Conservation (phyloP, 2,888 invertebrate species). For the Charanyca ferruginea region DNA sequence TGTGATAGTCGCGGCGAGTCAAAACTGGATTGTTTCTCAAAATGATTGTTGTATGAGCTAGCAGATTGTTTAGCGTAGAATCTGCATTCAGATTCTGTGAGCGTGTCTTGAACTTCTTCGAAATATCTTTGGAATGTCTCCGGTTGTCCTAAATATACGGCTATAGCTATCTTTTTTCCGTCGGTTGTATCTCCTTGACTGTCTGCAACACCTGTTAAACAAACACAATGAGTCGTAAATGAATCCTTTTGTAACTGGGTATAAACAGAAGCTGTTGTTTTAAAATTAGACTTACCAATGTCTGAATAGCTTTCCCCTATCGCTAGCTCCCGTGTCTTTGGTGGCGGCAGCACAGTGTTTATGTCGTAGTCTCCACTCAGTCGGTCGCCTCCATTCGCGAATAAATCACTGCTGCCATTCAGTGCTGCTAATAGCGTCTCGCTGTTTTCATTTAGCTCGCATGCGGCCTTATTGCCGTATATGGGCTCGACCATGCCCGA, state of each 20-base stretch:
- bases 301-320: slow-evolving; percentile 90
- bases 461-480: slow-evolving; percentile 87
- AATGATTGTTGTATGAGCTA: slow-evolving; percentile 86
- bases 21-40: slow-evolving; percentile 87
- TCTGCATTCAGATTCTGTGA: slow-evolving; percentile 92
- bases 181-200: slow-evolving; percentile 94
- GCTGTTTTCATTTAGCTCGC: slow-evolving; percentile 85
- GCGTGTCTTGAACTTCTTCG: slow-evolving; percentile 92
- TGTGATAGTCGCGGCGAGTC: slow-evolving; percentile 87
- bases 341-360: slow-evolving; percentile 87
- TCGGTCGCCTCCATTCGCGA: slow-evolving; percentile 85
- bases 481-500: slow-evolving; percentile 85
- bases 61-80: slow-evolving; percentile 90
- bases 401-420: slow-evolving; percentile 86
- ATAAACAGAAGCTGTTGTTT: slow-evolving; percentile 40
- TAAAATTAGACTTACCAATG: slow-evolving; percentile 81
- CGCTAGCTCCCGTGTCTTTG: slow-evolving; percentile 88
- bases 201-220: slow-evolving; percentile 87
- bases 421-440: slow-evolving; percentile 82
- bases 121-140: slow-evolving; percentile 94
- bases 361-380: slow-evolving; percentile 89
- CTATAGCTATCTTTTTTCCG: slow-evolving; percentile 96
- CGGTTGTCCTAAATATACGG: slow-evolving; percentile 96
- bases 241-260: slow-evolving; percentile 35
- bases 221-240: slow-evolving; percentile 49